Percentiles rank a stretch among this genome's conserved stretches.
Conservation (phyloP, 23 tunicate species). For the Oikopleura albicans region DNA sequence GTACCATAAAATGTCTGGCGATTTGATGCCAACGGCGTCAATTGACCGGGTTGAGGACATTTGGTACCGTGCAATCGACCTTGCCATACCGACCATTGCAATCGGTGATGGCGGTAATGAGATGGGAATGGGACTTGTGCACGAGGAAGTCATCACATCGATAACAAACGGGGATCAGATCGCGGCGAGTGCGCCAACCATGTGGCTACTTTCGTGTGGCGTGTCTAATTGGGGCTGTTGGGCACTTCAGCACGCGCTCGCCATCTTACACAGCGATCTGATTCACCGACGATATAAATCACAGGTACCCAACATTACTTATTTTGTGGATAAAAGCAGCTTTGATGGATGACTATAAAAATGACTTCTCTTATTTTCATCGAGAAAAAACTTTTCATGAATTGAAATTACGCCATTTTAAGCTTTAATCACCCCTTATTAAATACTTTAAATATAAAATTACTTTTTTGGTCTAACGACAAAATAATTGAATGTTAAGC, state of each 20-base stretch:
- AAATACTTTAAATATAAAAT: too few relatives aligned
- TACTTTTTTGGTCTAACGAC: too few relatives aligned
- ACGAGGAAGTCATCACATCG: not conserved
- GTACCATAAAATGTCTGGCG: not conserved
- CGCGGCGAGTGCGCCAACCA: not conserved
- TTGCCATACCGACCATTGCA: not conserved
- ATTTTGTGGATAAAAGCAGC: too few relatives aligned
- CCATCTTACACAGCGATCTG: not conserved
- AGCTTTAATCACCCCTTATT: too few relatives aligned
- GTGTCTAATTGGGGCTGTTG: constrained; percentile 18
- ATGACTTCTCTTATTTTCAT: too few relatives aligned
- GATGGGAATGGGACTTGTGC: not conserved
- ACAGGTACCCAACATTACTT: too few relatives aligned
- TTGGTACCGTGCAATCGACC: constrained; percentile 8
- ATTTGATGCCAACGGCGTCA: not conserved
- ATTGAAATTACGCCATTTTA: too few relatives aligned
- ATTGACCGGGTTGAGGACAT: not conserved
- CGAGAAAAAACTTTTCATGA: too few relatives aligned
- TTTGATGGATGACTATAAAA: too few relatives aligned
- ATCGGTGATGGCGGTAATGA: constrained; percentile 13
- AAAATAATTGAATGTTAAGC: too few relatives aligned
- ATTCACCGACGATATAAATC: constrained; percentile 9
- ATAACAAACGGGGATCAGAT: not conserved
- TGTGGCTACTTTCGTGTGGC: constrained; percentile 1
- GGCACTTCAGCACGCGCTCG: constrained; percentile 1